Evolutionary conservation across 2,888 invertebrate genomes (phyloP), one percentile per base, ranked within the genome.

Genomic region (Nomada ferruginata): DNA sequence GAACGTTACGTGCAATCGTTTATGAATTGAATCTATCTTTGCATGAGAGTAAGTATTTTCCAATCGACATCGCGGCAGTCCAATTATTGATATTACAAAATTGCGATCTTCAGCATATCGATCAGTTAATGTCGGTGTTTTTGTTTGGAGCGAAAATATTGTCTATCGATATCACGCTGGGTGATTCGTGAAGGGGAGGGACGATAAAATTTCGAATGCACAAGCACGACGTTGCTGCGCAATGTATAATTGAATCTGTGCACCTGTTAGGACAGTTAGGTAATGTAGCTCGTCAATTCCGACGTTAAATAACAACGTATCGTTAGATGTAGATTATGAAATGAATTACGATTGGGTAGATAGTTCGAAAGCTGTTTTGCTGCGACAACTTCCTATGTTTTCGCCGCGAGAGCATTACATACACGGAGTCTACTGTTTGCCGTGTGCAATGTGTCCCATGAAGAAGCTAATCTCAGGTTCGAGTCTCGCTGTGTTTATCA

Each of bases 401-500:
- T 71, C 29, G 23, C 18, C 63, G 66, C 57, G 13, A 2, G 20
- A 2, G 20, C 20, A n/a, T 64, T 42, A 23, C 13, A 26, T 9
- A 23, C 13, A 26, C 11, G 42, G 47, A 47, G 11, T 47, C 47
- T 47, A 26, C 42, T 81, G 52, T 74, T 81, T 68, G 53, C 66
- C 47, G n/a, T 29, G 60, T 75, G 69, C 59, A 57, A 50, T 44
- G 42, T 29, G 47, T 13, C 26, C 60, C 53, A 55, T 23, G 50
- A 26, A 15, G 47, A 47, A 47, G 47, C 15, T 47, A 15, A 47
- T 47, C 47, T 47, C 15, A 47, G 47, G 15, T 15, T 15, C n/a
- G 42, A 29, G 1, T 18, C 70, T 26, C 29, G n/a, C 26, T 61
- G 42, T 59, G 29, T 66, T 83, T 85, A 79, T 84, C 84, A 36